A percentile compares a stretch with the other conserved stretches of the same genome.
Conservation (phyloP, 2,888 invertebrate species). For the Plemyria rubiginata region DNA sequence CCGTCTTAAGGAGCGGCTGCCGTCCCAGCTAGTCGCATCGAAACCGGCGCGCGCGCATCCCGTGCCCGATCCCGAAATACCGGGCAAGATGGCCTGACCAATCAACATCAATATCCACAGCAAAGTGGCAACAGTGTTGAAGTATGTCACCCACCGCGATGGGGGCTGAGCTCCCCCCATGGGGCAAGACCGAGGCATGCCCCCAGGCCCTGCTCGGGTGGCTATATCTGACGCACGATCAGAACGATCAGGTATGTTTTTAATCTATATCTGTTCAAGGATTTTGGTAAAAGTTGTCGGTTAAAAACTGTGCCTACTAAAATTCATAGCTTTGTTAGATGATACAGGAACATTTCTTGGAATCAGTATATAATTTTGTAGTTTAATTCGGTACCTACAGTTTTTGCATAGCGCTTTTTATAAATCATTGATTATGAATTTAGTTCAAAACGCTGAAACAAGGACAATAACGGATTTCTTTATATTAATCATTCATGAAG, state of each 20-base stretch:
- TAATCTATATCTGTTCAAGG: slow-evolving; percentile 42
- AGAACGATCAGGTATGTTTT: slow-evolving; percentile 74
- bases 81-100: slow-evolving; percentile 54
- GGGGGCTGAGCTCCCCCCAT: slow-evolving; percentile 74
- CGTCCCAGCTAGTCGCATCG: slow-evolving; percentile 61
- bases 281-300: slow-evolving; percentile 28
- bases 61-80: slow-evolving; percentile 69
- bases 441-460: background rate
- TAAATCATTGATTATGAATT: background rate
- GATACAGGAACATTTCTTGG: background rate
- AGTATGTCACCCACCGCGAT: slow-evolving; percentile 77
- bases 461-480: background rate
- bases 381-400: background rate
- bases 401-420: background rate
- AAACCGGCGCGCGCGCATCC: slow-evolving; percentile 77
- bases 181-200: slow-evolving; percentile 73
- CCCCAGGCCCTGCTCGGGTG: slow-evolving; percentile 75
- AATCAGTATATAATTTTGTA: background rate
- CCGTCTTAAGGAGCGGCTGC: slow-evolving; percentile 71
- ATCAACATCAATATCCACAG: slow-evolving; percentile 39
- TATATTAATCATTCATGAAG: background rate
- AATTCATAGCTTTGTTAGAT: background rate
- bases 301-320: slow-evolving; percentile 2
- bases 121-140: slow-evolving; percentile 41
- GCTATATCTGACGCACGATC: slow-evolving; percentile 75